A percentile compares a stretch with the other conserved stretches of the same genome.
Conservation (phyloP, 2,113 vertebrate genomes). For the Ginglymostoma cirratum region DNA sequence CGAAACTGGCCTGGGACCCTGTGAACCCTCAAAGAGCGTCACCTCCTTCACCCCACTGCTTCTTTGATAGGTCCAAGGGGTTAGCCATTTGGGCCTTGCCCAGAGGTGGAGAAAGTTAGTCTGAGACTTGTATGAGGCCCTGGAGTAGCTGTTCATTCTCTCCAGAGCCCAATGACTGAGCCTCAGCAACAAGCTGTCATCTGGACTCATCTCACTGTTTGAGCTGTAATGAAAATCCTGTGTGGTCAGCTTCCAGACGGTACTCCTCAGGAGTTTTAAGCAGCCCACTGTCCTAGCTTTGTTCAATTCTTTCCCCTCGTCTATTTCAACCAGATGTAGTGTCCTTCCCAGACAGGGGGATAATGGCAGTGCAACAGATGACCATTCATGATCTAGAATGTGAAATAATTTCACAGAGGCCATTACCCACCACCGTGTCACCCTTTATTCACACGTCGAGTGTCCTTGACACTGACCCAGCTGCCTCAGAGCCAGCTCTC, state of each 20-base stretch:
- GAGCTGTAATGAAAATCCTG: not conserved
- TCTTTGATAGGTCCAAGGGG: not conserved
- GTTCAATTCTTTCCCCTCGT: too few relatives aligned
- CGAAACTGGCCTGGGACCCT: not conserved
- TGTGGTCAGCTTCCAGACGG: not conserved
- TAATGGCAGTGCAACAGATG: too few relatives aligned
- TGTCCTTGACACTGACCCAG: too few relatives aligned
- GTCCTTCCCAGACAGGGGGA: too few relatives aligned
- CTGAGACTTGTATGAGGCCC: not conserved
- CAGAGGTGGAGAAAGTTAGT: not conserved
- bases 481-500: too few relatives aligned
- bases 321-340: too few relatives aligned
- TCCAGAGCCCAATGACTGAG: not conserved
- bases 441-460: too few relatives aligned
- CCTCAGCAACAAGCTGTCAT: not conserved
- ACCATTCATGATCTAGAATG: too few relatives aligned
- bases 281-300: not conserved
- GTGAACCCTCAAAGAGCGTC: not conserved
- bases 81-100: not conserved
- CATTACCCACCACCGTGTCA: too few relatives aligned
- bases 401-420: too few relatives aligned
- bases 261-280: not conserved
- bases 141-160: not conserved
- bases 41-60: too few relatives aligned
- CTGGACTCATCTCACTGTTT: not conserved